Evolutionary conservation across 2,888 invertebrate genomes (phyloP).

Genomic region (Mesopsocus fuscifrons): DNA sequence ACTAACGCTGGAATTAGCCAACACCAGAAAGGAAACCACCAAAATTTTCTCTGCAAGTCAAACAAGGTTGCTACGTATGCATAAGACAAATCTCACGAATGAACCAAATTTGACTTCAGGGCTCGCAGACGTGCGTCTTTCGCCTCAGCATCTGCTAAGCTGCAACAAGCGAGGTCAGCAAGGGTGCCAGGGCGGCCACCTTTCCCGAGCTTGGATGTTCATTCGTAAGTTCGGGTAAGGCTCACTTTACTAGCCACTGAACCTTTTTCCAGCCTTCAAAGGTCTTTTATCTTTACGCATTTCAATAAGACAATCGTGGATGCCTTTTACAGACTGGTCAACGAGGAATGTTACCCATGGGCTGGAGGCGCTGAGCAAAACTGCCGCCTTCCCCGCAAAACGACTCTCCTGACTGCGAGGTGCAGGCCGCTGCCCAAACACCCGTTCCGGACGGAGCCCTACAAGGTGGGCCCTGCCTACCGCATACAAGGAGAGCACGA

Average conservation of each 20-base stretch:
- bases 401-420: constrained; percentile 17
- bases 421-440: constrained; percentile 15
- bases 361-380: constrained; percentile 31
- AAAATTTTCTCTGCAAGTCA: too few relatives aligned
- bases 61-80: too few relatives aligned
- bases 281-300: too few relatives aligned
- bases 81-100: too few relatives aligned
- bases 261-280: too few relatives aligned
- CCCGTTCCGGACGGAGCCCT: constrained; percentile 24
- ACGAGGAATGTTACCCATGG: constrained; percentile 75
- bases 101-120: too few relatives aligned
- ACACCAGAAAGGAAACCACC: too few relatives aligned
- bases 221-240: constrained; percentile 44
- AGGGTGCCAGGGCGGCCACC: constrained; percentile 73
- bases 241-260: too few relatives aligned
- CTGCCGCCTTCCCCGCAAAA: constrained; percentile 40
- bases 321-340: constrained; percentile 59
- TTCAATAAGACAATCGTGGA: neutral
- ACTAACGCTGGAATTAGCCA: too few relatives aligned
- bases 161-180: constrained; percentile 60
- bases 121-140: constrained; percentile 45
- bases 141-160: constrained; percentile 71
- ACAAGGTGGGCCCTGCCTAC: constrained; percentile 58
- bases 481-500: constrained; percentile 55
- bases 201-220: constrained; percentile 85